Percentiles rank a stretch among this genome's conserved stretches.
These are phyloP conservation scores for Tillus elongatus DNA, from an alignment of 2,888 invertebrate genomes.

Conservation along the genomic window DNA sequence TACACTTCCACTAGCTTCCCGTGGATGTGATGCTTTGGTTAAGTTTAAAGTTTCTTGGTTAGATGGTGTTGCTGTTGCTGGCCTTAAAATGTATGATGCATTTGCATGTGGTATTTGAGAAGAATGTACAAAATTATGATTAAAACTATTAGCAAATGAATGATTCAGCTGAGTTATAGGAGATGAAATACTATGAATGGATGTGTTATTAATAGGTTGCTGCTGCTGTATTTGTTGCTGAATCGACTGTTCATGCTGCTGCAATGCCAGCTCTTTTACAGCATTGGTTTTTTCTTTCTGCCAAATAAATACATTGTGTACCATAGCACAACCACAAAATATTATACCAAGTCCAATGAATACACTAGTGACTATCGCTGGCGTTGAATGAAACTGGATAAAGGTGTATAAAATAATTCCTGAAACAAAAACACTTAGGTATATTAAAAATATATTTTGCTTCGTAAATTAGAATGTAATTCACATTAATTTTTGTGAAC, in stretches of 20 bases:
- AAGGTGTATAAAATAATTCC: slow-evolving; percentile 88
- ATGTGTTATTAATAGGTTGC: slow-evolving; percentile 24
- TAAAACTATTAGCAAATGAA: slow-evolving; percentile 35
- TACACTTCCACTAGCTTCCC: slow-evolving; percentile 53
- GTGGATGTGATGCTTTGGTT: slow-evolving; percentile 33
- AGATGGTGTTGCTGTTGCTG: slow-evolving; percentile 51
- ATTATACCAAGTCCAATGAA: slow-evolving; percentile 86
- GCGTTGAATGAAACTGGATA: slow-evolving; percentile 84
- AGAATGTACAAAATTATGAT: slow-evolving; percentile 36
- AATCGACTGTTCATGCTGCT: slow-evolving; percentile 23
- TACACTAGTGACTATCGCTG: slow-evolving; percentile 82
- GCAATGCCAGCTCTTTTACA: slow-evolving; percentile 51
- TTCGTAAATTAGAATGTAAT: slow-evolving; percentile 15
- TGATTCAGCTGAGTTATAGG: slow-evolving; percentile 31
- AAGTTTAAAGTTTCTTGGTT: slow-evolving; percentile 32
- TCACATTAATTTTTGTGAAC: slow-evolving; percentile 7
- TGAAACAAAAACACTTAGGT: slow-evolving; percentile 49
- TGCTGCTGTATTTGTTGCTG: slow-evolving; percentile 14
- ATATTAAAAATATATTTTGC: too few relatives aligned
- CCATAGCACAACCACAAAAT: slow-evolving; percentile 88
- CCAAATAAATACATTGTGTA: slow-evolving; percentile 92
- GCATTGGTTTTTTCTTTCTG: slow-evolving; percentile 82
- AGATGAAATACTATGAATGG: slow-evolving; percentile 34
- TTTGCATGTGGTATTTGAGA: slow-evolving; percentile 33
- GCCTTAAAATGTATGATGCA: slow-evolving; percentile 53